Percentiles rank a stretch among this genome's conserved stretches.
phyloP scores from a whole-genome alignment of 2,888 invertebrate species.

The Drosophila aldrichi region DNA sequence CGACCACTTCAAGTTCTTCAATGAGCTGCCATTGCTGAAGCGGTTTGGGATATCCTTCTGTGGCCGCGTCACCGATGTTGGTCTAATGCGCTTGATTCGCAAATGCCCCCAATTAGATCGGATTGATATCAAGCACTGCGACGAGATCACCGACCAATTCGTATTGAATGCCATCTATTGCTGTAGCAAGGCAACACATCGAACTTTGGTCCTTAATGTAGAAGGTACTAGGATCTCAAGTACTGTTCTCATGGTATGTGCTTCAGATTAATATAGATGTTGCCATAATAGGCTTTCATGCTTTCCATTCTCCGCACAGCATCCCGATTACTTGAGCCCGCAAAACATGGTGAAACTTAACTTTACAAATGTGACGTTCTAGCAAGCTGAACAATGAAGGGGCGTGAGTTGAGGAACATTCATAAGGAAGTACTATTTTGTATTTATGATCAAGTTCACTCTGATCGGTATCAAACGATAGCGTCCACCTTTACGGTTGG shows the following conservation, averaged over 20 bases:
- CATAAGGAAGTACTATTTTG: constrained; percentile 62
- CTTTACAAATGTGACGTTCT: constrained; percentile 33
- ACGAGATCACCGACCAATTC: constrained; percentile 57
- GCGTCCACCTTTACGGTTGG: constrained; percentile 46
- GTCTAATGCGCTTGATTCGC: constrained; percentile 54
- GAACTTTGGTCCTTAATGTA: constrained; percentile 47
- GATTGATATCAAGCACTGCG: constrained; percentile 56
- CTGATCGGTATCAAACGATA: constrained; percentile 51
- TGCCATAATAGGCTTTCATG: no score
- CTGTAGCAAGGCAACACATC: constrained; percentile 30
- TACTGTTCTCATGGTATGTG: constrained; percentile 45
- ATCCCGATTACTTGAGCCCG: constrained; percentile 56
- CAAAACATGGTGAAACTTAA: constrained; percentile 54
- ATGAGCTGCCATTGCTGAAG: constrained; percentile 45
- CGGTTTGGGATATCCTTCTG: constrained; percentile 44
- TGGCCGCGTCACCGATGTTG: constrained; percentile 52
- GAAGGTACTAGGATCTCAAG: constrained; percentile 42
- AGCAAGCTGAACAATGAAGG: constrained; percentile 1
- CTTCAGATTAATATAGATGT: background rate
- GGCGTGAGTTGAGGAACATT: background rate
- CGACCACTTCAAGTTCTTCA: constrained; percentile 61
- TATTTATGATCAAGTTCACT: constrained; percentile 53
- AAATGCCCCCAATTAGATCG: constrained; percentile 46
- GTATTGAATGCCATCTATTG: constrained; percentile 55
- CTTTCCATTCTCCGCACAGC: constrained; percentile 23